Base-by-base conservation (phyloP, 2,888 invertebrate species). In the Mesorhabditis belari region DNA sequence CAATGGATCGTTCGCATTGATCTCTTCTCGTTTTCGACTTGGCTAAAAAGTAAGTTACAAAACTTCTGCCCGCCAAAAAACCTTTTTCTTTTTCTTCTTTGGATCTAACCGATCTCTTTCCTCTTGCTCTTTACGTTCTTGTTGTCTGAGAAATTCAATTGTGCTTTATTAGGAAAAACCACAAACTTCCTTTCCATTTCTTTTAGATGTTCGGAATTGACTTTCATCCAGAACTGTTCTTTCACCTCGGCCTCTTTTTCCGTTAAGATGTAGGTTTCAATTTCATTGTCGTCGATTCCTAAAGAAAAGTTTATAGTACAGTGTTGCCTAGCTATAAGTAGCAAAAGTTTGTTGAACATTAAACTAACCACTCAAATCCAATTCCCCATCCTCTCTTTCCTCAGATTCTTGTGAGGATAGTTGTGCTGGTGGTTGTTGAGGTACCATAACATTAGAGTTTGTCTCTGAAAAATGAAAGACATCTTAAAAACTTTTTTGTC, bases 181-280 rank as follows among this genome's bases (percentile, higher is more conserved):
- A 60, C 5, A 60, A 60, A 26, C 58, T 21, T 26, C 70, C 26
- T 90, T 81, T 91, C 91, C 50, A 87, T 86, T 77, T 91, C 89
- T 76, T 87, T 87, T 61, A 98, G 84, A 82, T 90, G 95, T 12
- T 88, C 88, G 1, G 90, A 90, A 82, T 96, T 94, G 2, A 90
- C 84, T 77, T 87, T 87, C 78, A 90, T 88, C 96, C 96, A 98
- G 77, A 92, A 83, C 60, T 85, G 85, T 17, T 89, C 88, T 82
- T 96, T 98, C 61, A 88, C 86, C 56, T 86, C 83, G 0, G 89
- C 87, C 82, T 96, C 96, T 57, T 71, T 62, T 25, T 75, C 70
- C 12, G 71, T 73, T 55, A 80, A 59, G 51, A 81, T 76, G 56
- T 80, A 80, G 4, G 73, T 87, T 79, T 90, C 89, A 54, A 96